Conservation (phyloP, 2,113 vertebrate species). For the Platysteira castanea region DNA sequence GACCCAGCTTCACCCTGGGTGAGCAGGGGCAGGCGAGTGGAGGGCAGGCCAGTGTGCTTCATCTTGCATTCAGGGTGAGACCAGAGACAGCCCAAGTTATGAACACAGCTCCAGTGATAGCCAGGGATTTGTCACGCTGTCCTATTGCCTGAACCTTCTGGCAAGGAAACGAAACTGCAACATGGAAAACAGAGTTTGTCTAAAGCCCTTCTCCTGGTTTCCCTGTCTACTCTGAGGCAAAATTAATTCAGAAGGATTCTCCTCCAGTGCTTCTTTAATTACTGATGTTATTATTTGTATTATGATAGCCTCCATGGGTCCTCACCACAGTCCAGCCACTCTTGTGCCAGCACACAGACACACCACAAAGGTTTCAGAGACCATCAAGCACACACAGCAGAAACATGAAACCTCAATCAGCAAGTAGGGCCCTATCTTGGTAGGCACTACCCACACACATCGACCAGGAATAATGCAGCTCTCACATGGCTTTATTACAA, state of each 20-base stretch:
- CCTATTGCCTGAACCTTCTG: neutral
- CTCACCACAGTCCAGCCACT: neutral
- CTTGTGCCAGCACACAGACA: neutral
- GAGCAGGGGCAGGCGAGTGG: rapidly evolving
- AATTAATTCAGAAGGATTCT: neutral
- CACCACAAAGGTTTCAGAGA: neutral
- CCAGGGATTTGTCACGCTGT: neutral
- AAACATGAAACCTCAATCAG: neutral
- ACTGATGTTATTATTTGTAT: neutral
- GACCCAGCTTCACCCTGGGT: neutral
- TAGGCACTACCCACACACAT: neutral
- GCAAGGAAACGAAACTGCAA: neutral
- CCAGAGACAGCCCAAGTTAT: neutral
- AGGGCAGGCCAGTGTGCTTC: neutral
- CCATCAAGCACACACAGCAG: neutral
- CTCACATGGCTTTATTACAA: neutral
- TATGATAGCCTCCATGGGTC: neutral
- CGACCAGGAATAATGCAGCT: neutral
- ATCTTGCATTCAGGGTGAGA: neutral
- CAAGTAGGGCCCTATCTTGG: neutral
- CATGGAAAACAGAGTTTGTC: neutral
- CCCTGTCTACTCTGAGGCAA: neutral
- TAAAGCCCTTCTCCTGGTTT: neutral
- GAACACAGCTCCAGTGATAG: neutral
- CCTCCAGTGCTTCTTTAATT: neutral